A percentile compares a stretch with the other conserved stretches of the same genome.
Evolutionary conservation across 2,113 vertebrate species (phyloP).

Genomic region (Girardinichthys multiradiatus): DNA sequence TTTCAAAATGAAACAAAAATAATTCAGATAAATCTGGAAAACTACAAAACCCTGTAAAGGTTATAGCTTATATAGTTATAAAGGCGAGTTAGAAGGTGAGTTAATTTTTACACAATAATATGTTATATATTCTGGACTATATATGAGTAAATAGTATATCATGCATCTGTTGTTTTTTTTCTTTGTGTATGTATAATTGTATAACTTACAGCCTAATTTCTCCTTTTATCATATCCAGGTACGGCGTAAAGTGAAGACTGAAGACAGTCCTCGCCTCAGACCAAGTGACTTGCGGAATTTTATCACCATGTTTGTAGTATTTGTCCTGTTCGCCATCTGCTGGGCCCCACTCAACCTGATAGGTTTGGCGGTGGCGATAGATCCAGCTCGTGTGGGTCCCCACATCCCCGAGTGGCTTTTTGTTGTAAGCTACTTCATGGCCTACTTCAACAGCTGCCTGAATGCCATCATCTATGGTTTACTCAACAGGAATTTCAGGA

Average conservation of each 20-base stretch:
- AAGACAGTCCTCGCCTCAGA: constrained; percentile 79
- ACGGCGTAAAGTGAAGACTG: constrained; percentile 84
- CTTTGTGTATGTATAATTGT: no score
- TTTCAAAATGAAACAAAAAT: no score
- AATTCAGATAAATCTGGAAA: no score
- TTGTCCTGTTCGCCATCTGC: constrained; percentile 92
- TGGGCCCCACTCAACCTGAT: constrained; percentile 94
- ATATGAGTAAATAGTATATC: no score
- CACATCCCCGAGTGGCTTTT: constrained; percentile 91
- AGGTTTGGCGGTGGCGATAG: constrained; percentile 86
- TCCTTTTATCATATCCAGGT: constrained; percentile 66
- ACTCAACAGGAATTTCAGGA: constrained; percentile 92
- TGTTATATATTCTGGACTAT: no score
- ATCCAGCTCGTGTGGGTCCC: constrained; percentile 83
- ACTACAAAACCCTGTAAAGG: no score
- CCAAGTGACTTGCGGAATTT: constrained; percentile 88
- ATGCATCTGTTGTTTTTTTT: no score
- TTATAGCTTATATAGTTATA: no score
- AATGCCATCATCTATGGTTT: constrained; percentile 92
- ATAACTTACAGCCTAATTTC: constrained; percentile 1
- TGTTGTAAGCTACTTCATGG: constrained; percentile 92
- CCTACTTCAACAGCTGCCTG: constrained; percentile 95
- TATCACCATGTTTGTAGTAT: constrained; percentile 93
- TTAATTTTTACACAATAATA: no score
- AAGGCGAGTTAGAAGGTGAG: no score